Percentiles rank a stretch among this genome's conserved stretches.
Evolutionary conservation across 2,113 vertebrate species (phyloP).

Genomic region (Myiopsitta monachus): DNA sequence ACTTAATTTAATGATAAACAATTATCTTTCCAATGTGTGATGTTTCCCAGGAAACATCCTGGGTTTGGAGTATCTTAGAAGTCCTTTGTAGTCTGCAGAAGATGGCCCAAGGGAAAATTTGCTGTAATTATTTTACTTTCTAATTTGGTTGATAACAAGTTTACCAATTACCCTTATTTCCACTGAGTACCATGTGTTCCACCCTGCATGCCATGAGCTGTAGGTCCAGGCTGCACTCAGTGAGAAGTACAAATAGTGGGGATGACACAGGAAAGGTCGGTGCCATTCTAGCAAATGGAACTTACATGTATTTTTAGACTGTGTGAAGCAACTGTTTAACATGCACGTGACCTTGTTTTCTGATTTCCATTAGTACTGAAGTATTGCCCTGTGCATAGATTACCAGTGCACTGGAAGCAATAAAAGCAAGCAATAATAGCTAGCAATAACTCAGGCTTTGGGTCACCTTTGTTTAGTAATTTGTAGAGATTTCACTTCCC

Average conservation of each 20-base stretch:
- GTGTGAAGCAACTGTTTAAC: not conserved
- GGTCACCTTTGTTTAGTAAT: slow-evolving; percentile 21
- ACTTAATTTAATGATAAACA: not conserved
- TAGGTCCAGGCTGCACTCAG: not conserved
- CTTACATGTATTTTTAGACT: not conserved
- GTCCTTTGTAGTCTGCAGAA: not conserved
- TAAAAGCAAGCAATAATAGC: not conserved
- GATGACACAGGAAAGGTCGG: not conserved
- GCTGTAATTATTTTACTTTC: slow-evolving; percentile 6
- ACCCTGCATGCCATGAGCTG: not conserved
- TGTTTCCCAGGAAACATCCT: not conserved
- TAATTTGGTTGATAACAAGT: not conserved
- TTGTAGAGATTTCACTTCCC: not conserved
- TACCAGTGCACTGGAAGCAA: slow-evolving; percentile 3
- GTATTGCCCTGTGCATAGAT: not conserved
- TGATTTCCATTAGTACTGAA: slow-evolving; percentile 5
- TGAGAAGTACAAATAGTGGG: rapidly evolving
- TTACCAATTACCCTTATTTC: not conserved
- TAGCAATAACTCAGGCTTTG: not conserved
- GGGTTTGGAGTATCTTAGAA: not conserved
- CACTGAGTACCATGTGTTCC: not conserved
- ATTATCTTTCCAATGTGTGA: not conserved
- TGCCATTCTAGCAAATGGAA: not conserved
- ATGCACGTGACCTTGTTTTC: not conserved
- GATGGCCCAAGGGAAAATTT: not conserved